A percentile compares a stretch with the other conserved stretches of the same genome.
Evolutionary conservation across 2,113 vertebrate genomes (phyloP).

Genomic region (Orientallactaga bullata): DNA sequence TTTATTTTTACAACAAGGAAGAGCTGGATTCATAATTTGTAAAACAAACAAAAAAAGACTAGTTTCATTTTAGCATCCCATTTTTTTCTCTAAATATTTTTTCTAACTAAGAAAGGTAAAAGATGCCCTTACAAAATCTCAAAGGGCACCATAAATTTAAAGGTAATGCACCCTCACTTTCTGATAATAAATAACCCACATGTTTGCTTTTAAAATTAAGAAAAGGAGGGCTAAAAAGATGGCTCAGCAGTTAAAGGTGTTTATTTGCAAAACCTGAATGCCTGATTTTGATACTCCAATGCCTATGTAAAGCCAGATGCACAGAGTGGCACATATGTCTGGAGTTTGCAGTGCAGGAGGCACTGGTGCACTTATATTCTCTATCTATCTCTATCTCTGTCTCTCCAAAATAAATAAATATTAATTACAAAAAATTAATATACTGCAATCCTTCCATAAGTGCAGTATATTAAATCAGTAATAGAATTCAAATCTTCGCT

Average conservation of each 20-base stretch:
- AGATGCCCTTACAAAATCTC: background rate
- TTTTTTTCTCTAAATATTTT: background rate
- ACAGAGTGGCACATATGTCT: too few species aligned
- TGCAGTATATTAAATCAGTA: background rate
- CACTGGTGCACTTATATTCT: too few species aligned
- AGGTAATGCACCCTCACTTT: background rate
- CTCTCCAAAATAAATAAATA: too few species aligned
- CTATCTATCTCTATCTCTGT: too few species aligned
- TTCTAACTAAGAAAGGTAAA: background rate
- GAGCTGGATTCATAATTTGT: background rate
- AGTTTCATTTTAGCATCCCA: background rate
- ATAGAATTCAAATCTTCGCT: background rate
- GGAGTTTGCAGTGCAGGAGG: too few species aligned
- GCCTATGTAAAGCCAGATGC: too few species aligned
- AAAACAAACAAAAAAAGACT: background rate
- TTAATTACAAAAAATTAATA: too few species aligned
- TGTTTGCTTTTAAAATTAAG: conserved; percentile 40
- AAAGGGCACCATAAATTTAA: conserved; percentile 1
- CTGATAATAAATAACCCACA: background rate
- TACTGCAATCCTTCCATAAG: background rate
- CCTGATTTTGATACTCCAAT: too few species aligned
- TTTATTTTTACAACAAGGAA: conserved; percentile 22
- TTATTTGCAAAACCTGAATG: too few species aligned
- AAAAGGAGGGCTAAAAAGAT: background rate
- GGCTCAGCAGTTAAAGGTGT: too few species aligned